phyloP scores from a whole-genome alignment of 2,888 invertebrate species.

The Allygus modestus region DNA sequence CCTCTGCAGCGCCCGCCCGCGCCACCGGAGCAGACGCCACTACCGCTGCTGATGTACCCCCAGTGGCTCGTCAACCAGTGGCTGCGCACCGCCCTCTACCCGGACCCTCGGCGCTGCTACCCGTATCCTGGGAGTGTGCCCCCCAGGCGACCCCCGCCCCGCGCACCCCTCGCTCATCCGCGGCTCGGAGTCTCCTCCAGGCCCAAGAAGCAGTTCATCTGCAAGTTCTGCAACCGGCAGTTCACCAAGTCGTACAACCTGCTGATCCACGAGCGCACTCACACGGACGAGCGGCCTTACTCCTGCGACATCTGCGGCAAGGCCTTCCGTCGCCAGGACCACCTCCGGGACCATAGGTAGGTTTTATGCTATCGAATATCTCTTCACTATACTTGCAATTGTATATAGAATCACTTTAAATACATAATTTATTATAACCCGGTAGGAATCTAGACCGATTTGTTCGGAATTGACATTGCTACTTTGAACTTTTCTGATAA shows the following conservation, averaged over 20 bases:
- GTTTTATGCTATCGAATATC: no score
- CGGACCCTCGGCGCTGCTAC: conserved; percentile 73
- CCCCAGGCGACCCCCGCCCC: conserved; percentile 67
- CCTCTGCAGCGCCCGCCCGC: conserved; percentile 55
- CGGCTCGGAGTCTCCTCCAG: conserved; percentile 77
- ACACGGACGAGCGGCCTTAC: conserved; percentile 97
- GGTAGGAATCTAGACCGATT: no score
- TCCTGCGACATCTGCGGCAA: conserved; percentile 98
- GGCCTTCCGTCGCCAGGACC: conserved; percentile 96
- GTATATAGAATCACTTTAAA: no score
- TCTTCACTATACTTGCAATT: no score
- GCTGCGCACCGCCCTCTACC: conserved; percentile 84
- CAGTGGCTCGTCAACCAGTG: conserved; percentile 85
- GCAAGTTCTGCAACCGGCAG: conserved; percentile 97
- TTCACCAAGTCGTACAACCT: conserved; percentile 99
- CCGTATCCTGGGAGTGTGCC: conserved; percentile 52
- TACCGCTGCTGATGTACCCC: conserved; percentile 69
- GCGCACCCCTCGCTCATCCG: conserved; percentile 82
- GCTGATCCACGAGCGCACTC: conserved; percentile 97
- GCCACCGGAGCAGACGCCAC: conserved; percentile 1
- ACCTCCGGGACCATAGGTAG: conserved; percentile 93
- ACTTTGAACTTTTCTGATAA: no score
- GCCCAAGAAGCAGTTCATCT: conserved; percentile 92
- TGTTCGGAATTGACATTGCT: no score
- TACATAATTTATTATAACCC: no score